Evolutionary conservation across 2,888 invertebrate species (phyloP).

Genomic region (Furcula furcula): DNA sequence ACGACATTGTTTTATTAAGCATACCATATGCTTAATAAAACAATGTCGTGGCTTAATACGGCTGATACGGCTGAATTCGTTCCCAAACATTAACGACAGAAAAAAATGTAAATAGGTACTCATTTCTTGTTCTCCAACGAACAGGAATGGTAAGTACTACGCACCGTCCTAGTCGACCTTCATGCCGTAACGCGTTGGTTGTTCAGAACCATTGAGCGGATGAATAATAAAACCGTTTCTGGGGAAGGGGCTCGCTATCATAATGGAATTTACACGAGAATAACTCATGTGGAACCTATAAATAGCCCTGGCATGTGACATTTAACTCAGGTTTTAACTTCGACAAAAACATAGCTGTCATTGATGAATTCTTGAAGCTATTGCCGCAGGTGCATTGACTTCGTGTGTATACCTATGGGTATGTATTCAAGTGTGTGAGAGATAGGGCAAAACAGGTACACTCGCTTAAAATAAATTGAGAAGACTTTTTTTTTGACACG

Average conservation of each 20-base stretch:
- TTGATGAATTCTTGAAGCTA: background rate
- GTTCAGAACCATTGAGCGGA: conserved; percentile 12
- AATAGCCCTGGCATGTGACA: conserved; percentile 7
- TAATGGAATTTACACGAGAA: conserved; percentile 15
- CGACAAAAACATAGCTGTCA: background rate
- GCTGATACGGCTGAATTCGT: too few species aligned
- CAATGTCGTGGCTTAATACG: too few species aligned
- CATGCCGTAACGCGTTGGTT: conserved; percentile 5
- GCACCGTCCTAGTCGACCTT: conserved; percentile 3
- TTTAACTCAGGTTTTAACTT: conserved; percentile 1
- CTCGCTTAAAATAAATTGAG: too few species aligned
- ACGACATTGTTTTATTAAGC: too few species aligned
- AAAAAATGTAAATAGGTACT: too few species aligned
- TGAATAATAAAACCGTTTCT: conserved; percentile 34
- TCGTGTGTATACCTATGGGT: too few species aligned
- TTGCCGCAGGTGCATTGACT: too few species aligned
- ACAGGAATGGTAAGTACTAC: conserved; percentile 1
- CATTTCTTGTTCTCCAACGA: background rate
- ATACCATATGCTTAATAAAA: too few species aligned
- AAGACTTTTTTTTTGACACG: too few species aligned
- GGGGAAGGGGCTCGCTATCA: conserved; percentile 14
- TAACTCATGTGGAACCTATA: conserved; percentile 5
- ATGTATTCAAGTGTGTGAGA: too few species aligned
- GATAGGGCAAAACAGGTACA: too few species aligned
- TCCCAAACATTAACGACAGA: too few species aligned